Evolutionary conservation across 2,888 invertebrate genomes (phyloP).

Genomic region (Orthosia incerta): DNA sequence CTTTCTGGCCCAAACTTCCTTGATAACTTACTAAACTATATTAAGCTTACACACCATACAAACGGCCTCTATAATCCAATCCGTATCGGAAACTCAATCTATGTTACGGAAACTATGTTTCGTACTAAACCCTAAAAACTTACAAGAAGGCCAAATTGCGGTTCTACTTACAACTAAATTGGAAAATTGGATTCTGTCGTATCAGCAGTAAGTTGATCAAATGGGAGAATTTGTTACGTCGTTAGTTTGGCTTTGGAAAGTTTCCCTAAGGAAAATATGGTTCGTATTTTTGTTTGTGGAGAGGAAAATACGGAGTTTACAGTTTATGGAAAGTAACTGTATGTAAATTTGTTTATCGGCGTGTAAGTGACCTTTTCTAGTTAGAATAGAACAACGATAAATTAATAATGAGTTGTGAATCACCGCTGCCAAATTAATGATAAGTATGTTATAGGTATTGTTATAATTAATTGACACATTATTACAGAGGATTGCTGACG

Average conservation of each 20-base stretch:
- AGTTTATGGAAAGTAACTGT: slow-evolving; percentile 1
- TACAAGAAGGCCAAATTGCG: slow-evolving; percentile 51
- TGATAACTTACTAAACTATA: slow-evolving; percentile 16
- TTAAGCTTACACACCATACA: slow-evolving; percentile 11
- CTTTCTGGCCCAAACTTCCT: neutral
- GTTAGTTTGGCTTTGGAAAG: slow-evolving; percentile 19
- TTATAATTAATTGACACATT: slow-evolving; percentile 22
- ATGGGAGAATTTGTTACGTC: slow-evolving; percentile 34
- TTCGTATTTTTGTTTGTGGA: neutral
- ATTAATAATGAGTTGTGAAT: slow-evolving; percentile 8
- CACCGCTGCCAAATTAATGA: neutral
- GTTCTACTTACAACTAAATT: slow-evolving; percentile 37
- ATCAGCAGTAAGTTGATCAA: slow-evolving; percentile 47
- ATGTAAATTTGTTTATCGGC: slow-evolving; percentile 1
- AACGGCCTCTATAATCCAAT: slow-evolving; percentile 35
- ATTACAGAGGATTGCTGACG: slow-evolving; percentile 26
- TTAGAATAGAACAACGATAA: slow-evolving; percentile 16
- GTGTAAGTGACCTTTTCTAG: slow-evolving; percentile 3
- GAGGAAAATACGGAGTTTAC: slow-evolving; percentile 15
- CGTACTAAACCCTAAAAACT: slow-evolving; percentile 40
- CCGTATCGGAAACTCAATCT: slow-evolving; percentile 48
- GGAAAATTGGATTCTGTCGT: slow-evolving; percentile 56
- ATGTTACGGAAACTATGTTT: slow-evolving; percentile 48
- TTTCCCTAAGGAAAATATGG: slow-evolving; percentile 26
- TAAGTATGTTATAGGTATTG: slow-evolving; percentile 11